Base-by-base conservation (phyloP, 1,140 invertebrate species). In the Hyphantria cunea region DNA sequence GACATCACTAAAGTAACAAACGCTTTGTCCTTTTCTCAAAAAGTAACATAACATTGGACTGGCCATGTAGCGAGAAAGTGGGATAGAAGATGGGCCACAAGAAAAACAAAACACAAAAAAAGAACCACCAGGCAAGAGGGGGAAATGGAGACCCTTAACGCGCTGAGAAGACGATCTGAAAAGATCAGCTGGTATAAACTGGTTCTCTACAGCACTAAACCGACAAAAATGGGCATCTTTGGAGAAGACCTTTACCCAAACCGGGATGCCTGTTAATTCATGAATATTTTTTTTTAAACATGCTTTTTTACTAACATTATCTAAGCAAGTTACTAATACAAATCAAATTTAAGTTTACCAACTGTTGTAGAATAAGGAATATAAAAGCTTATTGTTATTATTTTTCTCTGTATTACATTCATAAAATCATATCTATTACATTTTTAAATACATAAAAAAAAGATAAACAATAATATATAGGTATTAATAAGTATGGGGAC, bases 181-280 rank as follows among this genome's bases (percentile, higher is more conserved):
- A 39, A 9, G 37, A 39, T 39, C 37, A 39, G n/a, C 37, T 39
- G 37, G 37, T n/a, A n/a, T 39, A n/a, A 39, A 39, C 37, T 39
- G 37, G 37, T 39, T 10, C 37, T 39, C 37, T 7, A 39, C 7
- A 39, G 37, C 37, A 7, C 7, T 3, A 39, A 7, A 39, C 37
- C 37, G 37, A 39, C 37, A 39, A 39, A 39, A 39, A 39, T 7
- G 2, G 37, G 7, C 37, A 34, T 34, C 33, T 34, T 34, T 34
- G 33, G 33, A n/a, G n/a, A n/a, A n/a, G n/a, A n/a, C n/a, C n/a
- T n/a, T n/a, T n/a, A n/a, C n/a, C n/a, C n/a, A 39, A 39, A 39
- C 37, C 37, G 37, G n/a, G 37, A 1, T 39, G 2, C 37, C n/a
- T 39, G n/a, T 39, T 39, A 2, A 39, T 39, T 34, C 33, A 34